These are phyloP conservation scores for Chroicocephalus ridibundus DNA, from an alignment of 2,113 vertebrate genomes.

Conservation along the genomic window DNA sequence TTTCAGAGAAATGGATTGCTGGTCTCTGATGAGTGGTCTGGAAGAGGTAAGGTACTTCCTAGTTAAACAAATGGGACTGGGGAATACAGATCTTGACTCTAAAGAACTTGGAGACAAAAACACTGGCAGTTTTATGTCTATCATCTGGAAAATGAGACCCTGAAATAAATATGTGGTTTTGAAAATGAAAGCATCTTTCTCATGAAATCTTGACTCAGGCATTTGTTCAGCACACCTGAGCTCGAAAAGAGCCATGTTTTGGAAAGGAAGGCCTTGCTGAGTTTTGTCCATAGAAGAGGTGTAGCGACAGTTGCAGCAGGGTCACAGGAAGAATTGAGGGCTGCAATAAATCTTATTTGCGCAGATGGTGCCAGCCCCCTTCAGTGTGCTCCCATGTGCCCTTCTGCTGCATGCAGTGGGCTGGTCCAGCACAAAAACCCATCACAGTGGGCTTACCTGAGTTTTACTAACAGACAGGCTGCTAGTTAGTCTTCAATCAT, in stretches of 20 bases:
- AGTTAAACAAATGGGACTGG: neutral
- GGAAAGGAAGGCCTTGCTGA: neutral
- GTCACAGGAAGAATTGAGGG: neutral
- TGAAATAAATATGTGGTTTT: neutral
- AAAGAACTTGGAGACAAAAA: neutral
- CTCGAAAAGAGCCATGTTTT: neutral
- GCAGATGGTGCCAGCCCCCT: neutral
- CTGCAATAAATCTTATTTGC: neutral
- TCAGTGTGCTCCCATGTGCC: neutral
- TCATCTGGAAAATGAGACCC: neutral
- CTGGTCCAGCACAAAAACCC: neutral
- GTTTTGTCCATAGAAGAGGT: neutral
- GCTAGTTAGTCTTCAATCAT: neutral
- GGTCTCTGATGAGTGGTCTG: neutral
- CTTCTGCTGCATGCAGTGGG: neutral
- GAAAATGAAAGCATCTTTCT: neutral
- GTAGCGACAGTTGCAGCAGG: neutral
- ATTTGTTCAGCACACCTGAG: rapidly evolving
- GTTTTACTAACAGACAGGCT: neutral
- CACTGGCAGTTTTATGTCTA: neutral
- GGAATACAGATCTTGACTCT: neutral
- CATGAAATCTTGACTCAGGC: neutral
- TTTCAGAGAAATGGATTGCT: neutral
- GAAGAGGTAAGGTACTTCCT: neutral
- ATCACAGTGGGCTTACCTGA: neutral